A percentile compares a stretch with the other conserved stretches of the same genome.
These are phyloP conservation scores for Oncorhynchus tshawytscha DNA, from an alignment of 2,113 vertebrate species.

Conservation along the genomic window DNA sequence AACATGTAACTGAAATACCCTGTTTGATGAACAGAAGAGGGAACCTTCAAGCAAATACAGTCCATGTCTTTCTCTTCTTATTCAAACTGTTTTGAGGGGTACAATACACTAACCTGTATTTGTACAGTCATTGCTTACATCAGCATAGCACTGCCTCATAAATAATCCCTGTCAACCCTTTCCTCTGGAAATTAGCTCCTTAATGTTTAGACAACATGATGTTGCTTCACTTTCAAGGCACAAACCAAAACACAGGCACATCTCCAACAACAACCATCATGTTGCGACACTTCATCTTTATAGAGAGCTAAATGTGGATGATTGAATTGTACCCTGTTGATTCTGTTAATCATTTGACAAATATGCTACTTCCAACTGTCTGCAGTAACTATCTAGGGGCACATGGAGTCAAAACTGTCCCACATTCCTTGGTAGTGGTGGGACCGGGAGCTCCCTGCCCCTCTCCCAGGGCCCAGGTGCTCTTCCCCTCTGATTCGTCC, in stretches of 20 bases:
- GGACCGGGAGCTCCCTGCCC: no score
- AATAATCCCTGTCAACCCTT: background rate
- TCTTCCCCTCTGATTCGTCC: background rate
- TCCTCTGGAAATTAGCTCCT: slow-evolving; percentile 16
- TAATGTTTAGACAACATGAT: background rate
- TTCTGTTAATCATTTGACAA: background rate
- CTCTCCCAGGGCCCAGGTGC: background rate
- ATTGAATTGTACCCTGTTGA: background rate
- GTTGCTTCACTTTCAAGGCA: slow-evolving; percentile 9
- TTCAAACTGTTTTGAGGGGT: background rate
- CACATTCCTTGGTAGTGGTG: no score
- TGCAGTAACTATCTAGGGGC: background rate
- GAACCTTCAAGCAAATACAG: background rate
- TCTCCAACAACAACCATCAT: background rate
- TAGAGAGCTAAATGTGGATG: background rate
- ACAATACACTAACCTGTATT: slow-evolving; percentile 4
- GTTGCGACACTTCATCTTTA: background rate
- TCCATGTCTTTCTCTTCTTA: background rate
- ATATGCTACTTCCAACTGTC: no score
- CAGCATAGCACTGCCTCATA: background rate
- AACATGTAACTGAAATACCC: no score
- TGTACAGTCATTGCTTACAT: background rate
- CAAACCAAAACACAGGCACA: slow-evolving; percentile 3
- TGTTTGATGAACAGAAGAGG: no score
- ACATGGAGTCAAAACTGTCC: background rate